Percentiles rank a stretch among this genome's conserved stretches.
phyloP scores from a whole-genome alignment of 2,113 vertebrate species.

The Cyrtonyx montezumae region DNA sequence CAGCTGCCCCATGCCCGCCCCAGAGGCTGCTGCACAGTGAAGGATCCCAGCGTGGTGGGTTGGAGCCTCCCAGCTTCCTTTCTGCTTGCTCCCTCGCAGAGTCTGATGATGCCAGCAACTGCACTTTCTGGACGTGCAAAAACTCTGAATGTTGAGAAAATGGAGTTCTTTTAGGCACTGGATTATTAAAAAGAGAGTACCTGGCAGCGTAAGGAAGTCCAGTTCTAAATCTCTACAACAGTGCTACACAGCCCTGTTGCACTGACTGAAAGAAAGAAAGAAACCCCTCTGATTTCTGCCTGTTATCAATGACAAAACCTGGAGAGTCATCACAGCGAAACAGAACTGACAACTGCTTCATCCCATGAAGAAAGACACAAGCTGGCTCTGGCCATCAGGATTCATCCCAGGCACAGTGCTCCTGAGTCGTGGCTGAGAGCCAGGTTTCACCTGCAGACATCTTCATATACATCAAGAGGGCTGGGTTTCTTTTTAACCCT shows the following conservation, averaged over 20 bases:
- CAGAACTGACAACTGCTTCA: background rate
- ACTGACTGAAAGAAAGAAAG: background rate
- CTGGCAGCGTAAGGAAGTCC: background rate
- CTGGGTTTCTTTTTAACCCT: background rate
- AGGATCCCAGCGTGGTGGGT: background rate
- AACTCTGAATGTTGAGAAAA: rapidly evolving
- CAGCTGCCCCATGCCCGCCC: background rate
- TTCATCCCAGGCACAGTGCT: background rate
- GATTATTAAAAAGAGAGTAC: background rate
- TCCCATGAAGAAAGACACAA: too few species aligned
- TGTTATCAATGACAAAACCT: background rate
- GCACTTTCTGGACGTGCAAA: rapidly evolving
- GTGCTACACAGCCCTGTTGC: background rate
- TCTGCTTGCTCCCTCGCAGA: rapidly evolving
- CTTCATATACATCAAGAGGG: background rate
- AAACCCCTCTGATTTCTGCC: background rate
- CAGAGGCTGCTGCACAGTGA: rapidly evolving
- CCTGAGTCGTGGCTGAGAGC: too few species aligned
- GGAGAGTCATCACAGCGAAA: background rate
- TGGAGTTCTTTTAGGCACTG: background rate
- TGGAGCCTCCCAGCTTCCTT: background rate
- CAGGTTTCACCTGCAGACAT: background rate
- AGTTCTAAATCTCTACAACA: background rate
- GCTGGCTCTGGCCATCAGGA: background rate
- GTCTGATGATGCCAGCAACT: rapidly evolving